Base-by-base conservation (phyloP, 2,888 invertebrate genomes). In the Anoncus sp. region DNA sequence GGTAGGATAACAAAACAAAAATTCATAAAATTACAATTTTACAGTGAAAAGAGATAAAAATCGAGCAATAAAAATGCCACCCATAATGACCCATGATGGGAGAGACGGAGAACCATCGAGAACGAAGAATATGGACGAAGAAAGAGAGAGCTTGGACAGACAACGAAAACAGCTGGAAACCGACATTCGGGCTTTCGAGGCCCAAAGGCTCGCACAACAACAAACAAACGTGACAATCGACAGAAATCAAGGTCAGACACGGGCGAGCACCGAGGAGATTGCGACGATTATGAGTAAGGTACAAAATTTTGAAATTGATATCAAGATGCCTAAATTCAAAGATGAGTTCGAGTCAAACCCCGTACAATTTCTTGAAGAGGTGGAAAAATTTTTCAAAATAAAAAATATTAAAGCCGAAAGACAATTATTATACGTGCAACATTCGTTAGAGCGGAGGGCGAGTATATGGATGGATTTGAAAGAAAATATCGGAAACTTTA, bases 301-400 rank as follows among this genome's bases (percentile, higher is more conserved):
- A 16, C 66, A 57, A 16, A 53, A 57, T 31, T n/a, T 40, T 10
- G 35, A 57, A 14, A 38, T 57, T 12, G 65, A 72, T 66, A 65
- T 67, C 5, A 71, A 65, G 3, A 22, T 57, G 5, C 67, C 67
- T 4, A 71, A 67, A 47, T 77, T 77, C 59, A 9, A n/a, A 0
- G 69, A 74, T 12, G 43, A 43, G 12, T n/a, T 43, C 40, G 45
- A 60, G n/a, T 35, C 16, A 10, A 69, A 77, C 45, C 70, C 77
- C 1, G 2, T 63, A 18, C 69, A 77, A 49, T 77, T 55, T 57
- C 27, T 73, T 7, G 70, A 72, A 40, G 59, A 72, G 10, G 12
- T 72, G n/a, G 60, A 77, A 14, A 66, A 45, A 18, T 72, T 71
- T 59, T 74, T 77, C 40, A 31, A 53, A 45, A 14, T 60, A 9